Conservation (phyloP, 2,113 vertebrate genomes). For the Clinocottus analis region DNA sequence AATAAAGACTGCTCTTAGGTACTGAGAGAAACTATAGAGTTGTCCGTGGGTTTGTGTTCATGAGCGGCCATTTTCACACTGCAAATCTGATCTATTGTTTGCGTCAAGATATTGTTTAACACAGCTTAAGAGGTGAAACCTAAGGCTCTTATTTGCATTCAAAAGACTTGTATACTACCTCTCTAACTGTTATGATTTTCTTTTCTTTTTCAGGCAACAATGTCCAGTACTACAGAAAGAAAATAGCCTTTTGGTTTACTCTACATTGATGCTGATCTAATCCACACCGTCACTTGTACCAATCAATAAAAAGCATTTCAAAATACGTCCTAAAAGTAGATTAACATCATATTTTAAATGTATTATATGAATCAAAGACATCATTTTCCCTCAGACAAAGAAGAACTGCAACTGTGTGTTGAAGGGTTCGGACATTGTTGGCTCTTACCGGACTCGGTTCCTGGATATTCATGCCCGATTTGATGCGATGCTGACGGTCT, state of each 20-base stretch:
- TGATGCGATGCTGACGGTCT: constrained; percentile 31
- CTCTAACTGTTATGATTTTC: background rate
- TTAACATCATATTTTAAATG: background rate
- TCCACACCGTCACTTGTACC: background rate
- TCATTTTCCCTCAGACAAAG: background rate
- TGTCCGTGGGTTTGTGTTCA: background rate
- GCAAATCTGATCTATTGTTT: background rate
- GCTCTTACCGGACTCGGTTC: constrained; percentile 25
- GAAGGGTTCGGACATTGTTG: background rate
- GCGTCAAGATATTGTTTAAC: background rate
- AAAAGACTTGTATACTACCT: background rate
- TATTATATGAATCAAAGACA: background rate
- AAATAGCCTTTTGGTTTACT: background rate
- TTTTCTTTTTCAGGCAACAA: background rate
- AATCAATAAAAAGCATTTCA: background rate
- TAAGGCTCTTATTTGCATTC: background rate
- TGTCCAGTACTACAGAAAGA: background rate
- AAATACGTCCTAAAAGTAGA: background rate
- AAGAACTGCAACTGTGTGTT: background rate
- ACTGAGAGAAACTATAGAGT: background rate
- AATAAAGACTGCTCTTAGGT: background rate
- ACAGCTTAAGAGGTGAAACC: background rate
- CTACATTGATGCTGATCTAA: background rate
- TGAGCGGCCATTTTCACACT: background rate
- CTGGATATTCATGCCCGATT: background rate